Conservation (phyloP, 2,113 vertebrate genomes). For the Malurus cyaneus region DNA sequence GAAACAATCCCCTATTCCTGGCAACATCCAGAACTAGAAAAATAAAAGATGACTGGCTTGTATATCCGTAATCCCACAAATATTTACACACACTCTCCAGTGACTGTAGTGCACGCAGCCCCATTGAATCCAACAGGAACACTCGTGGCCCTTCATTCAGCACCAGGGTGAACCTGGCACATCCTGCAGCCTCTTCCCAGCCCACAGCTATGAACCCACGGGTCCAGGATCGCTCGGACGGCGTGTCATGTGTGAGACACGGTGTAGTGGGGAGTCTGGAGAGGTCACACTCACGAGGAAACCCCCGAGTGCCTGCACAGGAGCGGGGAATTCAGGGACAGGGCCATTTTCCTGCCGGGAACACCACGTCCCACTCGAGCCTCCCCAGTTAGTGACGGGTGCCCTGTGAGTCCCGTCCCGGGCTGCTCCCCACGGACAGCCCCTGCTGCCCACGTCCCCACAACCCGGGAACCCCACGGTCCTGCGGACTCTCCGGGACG, state of each 20-base stretch:
- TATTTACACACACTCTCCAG: background rate
- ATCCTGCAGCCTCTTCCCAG: background rate
- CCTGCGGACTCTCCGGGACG: background rate
- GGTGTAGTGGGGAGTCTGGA: accelerated
- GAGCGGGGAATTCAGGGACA: background rate
- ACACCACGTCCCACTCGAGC: background rate
- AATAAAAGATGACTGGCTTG: background rate
- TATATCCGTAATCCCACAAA: background rate
- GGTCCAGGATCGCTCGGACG: accelerated
- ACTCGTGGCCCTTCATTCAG: accelerated
- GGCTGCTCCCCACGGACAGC: background rate
- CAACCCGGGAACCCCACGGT: background rate
- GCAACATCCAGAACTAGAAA: background rate
- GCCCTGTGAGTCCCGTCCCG: accelerated
- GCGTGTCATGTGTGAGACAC: accelerated
- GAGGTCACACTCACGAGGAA: accelerated
- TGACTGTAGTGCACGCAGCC: accelerated
- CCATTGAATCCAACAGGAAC: background rate
- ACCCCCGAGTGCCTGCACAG: background rate
- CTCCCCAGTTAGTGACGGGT: background rate
- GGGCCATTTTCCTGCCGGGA: background rate
- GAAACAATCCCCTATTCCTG: background rate
- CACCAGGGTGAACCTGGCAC: accelerated
- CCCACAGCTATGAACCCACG: accelerated
- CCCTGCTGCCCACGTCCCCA: background rate